Percentiles rank a stretch among this genome's conserved stretches.
Conservation (phyloP, 53 echinoderm and acorn worm genomes). For the Echinometra lucunter region DNA sequence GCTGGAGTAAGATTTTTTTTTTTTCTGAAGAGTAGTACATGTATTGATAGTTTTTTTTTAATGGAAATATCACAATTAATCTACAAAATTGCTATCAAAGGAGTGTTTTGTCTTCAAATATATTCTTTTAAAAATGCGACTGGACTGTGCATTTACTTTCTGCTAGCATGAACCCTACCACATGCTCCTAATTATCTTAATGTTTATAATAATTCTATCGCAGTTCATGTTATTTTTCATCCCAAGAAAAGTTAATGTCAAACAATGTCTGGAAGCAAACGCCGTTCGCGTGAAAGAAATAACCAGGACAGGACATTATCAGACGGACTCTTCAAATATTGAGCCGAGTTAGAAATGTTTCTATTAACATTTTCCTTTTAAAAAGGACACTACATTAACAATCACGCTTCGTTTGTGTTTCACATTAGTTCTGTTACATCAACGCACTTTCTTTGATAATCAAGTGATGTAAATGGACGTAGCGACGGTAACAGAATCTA, state of each 20-base stretch:
- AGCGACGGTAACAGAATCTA: neutral
- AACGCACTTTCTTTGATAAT: neutral
- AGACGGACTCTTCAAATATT: neutral
- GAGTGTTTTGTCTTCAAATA: too few relatives aligned
- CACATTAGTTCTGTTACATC: neutral
- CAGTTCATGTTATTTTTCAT: neutral
- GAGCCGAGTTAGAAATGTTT: neutral
- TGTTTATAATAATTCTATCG: too few relatives aligned
- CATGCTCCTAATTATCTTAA: neutral
- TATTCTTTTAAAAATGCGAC: too few relatives aligned
- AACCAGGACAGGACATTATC: neutral
- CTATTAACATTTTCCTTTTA: neutral
- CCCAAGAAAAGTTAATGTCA: neutral
- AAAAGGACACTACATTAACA: neutral
- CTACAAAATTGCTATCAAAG: too few relatives aligned
- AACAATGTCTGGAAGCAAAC: neutral
- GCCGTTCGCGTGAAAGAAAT: neutral
- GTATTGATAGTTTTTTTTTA: too few relatives aligned
- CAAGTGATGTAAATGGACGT: neutral
- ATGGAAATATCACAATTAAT: too few relatives aligned
- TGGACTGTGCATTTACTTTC: neutral
- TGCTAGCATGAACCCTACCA: too few relatives aligned
- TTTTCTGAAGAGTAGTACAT: too few relatives aligned
- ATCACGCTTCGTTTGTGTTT: neutral
- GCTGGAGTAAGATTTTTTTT: too few relatives aligned